These are phyloP conservation scores for Heliconius melpomene DNA, from an alignment of 1,140 invertebrate genomes.

Conservation along the genomic window DNA sequence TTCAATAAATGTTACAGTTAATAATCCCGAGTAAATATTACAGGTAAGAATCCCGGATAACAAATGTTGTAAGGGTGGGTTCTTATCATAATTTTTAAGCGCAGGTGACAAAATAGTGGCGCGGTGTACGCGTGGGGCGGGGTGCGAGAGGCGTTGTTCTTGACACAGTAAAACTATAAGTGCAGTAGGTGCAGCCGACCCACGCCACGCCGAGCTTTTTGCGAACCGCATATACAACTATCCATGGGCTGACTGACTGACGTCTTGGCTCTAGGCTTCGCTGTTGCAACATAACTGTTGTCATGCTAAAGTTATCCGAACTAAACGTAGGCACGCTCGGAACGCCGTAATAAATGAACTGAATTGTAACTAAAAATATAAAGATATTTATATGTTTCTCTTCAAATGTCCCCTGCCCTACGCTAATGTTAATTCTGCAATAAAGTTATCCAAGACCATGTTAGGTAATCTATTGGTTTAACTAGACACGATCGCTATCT, in stretches of 20 bases:
- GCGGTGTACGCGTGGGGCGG: constrained; percentile 49
- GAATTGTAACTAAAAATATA: background rate
- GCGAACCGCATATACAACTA: constrained; percentile 61
- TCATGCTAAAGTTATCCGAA: constrained; percentile 22
- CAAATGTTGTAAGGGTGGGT: background rate
- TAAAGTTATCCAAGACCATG: constrained; percentile 41
- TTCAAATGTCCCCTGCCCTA: constrained; percentile 27
- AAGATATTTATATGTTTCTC: background rate
- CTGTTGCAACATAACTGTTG: constrained; percentile 42
- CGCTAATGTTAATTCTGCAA: constrained; percentile 37
- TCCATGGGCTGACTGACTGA: constrained; percentile 47
- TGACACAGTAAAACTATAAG: constrained; percentile 81
- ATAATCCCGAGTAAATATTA: too few relatives aligned
- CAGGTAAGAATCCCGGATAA: background rate
- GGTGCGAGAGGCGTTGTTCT: constrained; percentile 77
- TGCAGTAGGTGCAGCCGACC: constrained; percentile 79
- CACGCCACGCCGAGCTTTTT: constrained; percentile 78
- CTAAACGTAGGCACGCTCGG: too few relatives aligned
- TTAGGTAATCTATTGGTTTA: constrained; percentile 43
- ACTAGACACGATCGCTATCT: constrained; percentile 40
- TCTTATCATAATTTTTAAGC: constrained; percentile 41
- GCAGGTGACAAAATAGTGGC: constrained; percentile 65
- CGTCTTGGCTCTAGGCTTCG: constrained; percentile 49
- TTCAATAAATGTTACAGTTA: too few relatives aligned
- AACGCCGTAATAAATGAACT: too few relatives aligned